Percentiles rank a stretch among this genome's conserved stretches.
Conservation (phyloP, 2,113 vertebrate genomes). For the Pipra filicauda region DNA sequence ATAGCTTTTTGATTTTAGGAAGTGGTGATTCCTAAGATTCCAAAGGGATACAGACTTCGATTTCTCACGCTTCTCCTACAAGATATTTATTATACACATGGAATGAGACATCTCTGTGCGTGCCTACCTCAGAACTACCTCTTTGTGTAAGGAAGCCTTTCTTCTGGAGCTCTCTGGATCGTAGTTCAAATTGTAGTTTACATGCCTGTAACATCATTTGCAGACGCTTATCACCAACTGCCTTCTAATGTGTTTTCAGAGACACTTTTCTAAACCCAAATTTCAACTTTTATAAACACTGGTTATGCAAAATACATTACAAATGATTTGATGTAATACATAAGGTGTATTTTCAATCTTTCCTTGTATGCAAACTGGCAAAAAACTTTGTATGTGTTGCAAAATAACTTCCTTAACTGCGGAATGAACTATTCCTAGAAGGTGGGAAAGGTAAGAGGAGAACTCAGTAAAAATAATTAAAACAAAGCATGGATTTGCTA, state of each 20-base stretch:
- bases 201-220: neutral
- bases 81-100: neutral
- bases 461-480: neutral
- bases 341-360: neutral
- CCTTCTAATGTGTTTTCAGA: neutral
- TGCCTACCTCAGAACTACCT: neutral
- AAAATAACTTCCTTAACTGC: neutral
- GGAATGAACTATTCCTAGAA: neutral
- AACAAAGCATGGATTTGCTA: neutral
- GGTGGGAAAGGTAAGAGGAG: neutral
- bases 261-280: neutral
- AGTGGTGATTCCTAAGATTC: neutral
- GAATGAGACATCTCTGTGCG: neutral
- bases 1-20: neutral
- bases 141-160: neutral
- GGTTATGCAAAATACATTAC: neutral
- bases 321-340: neutral
- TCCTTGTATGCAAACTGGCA: neutral
- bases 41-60: neutral
- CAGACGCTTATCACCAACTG: neutral
- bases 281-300: neutral
- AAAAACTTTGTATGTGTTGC: accelerated
- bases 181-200: neutral
- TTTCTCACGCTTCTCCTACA: neutral
- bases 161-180: neutral